Base-by-base conservation (phyloP, 2,113 vertebrate species). In the Vulpes lagopus region DNA sequence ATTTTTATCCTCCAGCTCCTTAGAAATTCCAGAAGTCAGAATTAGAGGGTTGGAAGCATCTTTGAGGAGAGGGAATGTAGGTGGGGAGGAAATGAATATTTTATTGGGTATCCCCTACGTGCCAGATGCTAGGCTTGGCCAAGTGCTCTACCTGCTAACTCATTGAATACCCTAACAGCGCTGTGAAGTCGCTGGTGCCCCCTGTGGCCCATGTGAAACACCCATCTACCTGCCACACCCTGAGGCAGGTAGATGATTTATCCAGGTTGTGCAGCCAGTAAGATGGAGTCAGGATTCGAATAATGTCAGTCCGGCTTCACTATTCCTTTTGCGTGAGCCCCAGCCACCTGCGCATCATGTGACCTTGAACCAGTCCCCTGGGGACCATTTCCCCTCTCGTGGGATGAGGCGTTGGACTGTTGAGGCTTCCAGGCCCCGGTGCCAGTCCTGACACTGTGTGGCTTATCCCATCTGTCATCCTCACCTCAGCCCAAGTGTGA, bases 11-110 rank as follows among this genome's bases (percentile, higher is more conserved):
- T 8, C 14, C 55, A 35, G 51, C 55, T 95, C 65, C 89, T 93
- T 95, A 76, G 65, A 78, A 88, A 86, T 81, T 71, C 89, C 64
- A 23, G 38, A 89, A 84, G 64, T 83, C 43, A 71, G 88, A 88
- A 64, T 80, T 67, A 60, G 1, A 83, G 91, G 57, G 11, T 32
- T 89, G 51, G 60, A 55, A n/a, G 38, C 23, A 55, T 53, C 51
- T 93, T 51, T 17, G 53, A 81, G 81, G 62, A 69, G 8, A 76
- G 35, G 17, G 10, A 51, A 53, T 88, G n/a, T 55, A 64, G 38
- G 5, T 62, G 0, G 1, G 20, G 30, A 80, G 82, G 65, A 96
- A 91, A 60, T 20, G 43, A 60, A n/a, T 64, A 69, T 76, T 94
- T 97, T 81, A 64, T 20, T n/a, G 87, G 81, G 57, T 17, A 43